Evolutionary conservation across 2,113 vertebrate species (phyloP).

Genomic region (Anseranas semipalmata): DNA sequence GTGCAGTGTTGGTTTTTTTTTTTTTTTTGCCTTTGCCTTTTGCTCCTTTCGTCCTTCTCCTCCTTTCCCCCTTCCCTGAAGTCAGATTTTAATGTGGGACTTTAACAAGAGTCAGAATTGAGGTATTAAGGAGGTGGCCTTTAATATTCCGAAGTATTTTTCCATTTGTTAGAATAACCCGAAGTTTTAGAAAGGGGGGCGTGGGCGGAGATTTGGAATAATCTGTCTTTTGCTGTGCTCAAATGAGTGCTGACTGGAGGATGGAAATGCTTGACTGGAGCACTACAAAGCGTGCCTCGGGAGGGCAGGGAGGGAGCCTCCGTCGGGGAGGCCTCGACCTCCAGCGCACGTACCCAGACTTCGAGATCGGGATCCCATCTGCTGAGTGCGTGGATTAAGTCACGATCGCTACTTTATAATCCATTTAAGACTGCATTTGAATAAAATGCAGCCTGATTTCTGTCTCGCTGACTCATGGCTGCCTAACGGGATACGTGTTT

Average conservation of each 20-base stretch:
- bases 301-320: neutral
- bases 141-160: neutral
- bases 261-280: neutral
- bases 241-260: neutral
- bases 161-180: neutral
- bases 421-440: neutral
- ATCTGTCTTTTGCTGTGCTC: neutral
- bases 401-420: neutral
- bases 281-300: neutral
- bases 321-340: neutral
- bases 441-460: neutral
- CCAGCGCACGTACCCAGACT: accelerated
- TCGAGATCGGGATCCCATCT: neutral
- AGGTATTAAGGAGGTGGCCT: neutral
- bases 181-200: neutral
- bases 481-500: neutral
- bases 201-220: too few relatives aligned
- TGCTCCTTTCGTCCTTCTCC: neutral
- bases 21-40: neutral
- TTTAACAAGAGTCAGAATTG: neutral
- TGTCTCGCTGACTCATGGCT: neutral
- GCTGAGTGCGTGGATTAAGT: neutral
- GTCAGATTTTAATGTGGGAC: neutral
- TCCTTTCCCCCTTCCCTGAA: neutral
- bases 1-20: neutral